Percentiles rank a stretch among this genome's conserved stretches.
These are phyloP conservation scores for Cosmopolites sordidus DNA, from an alignment of 2,888 invertebrate species.

Conservation along the genomic window DNA sequence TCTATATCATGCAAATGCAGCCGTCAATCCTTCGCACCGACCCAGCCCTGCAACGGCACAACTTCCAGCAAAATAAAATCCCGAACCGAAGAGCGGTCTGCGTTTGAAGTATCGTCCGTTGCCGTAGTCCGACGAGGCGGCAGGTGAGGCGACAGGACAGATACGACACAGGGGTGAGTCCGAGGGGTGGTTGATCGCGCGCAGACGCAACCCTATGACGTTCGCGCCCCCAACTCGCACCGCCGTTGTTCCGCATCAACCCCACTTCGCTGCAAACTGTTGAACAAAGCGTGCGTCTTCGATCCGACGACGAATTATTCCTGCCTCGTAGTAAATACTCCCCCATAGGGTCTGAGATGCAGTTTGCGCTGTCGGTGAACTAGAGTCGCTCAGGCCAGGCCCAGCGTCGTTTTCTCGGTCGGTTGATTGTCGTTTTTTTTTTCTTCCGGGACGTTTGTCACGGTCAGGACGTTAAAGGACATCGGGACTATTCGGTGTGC, in stretches of 20 bases:
- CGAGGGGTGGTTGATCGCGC: slow-evolving; percentile 35
- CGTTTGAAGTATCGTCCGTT: slow-evolving; percentile 25
- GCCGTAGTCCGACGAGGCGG: slow-evolving; percentile 24
- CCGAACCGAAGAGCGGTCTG: slow-evolving; percentile 12
- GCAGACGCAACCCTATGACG: slow-evolving; percentile 51
- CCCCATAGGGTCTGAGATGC: slow-evolving; percentile 6
- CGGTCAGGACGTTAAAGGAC: slow-evolving; percentile 21
- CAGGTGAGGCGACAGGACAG: slow-evolving; percentile 29
- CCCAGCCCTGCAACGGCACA: slow-evolving; percentile 16
- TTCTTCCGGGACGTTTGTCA: not conserved
- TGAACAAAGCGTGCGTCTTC: slow-evolving; percentile 36
- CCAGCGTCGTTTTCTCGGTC: not conserved
- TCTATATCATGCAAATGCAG: slow-evolving; percentile 14
- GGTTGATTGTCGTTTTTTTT: not conserved
- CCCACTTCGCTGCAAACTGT: slow-evolving; percentile 49
- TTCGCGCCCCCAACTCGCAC: slow-evolving; percentile 35
- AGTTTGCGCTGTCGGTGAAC: not conserved
- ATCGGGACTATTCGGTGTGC: slow-evolving; percentile 23
- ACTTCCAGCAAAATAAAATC: slow-evolving; percentile 23
- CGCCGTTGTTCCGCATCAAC: slow-evolving; percentile 31
- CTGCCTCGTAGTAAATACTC: slow-evolving; percentile 24
- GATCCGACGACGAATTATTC: slow-evolving; percentile 17
- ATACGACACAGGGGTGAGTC: slow-evolving; percentile 35
- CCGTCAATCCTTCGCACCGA: slow-evolving; percentile 19
- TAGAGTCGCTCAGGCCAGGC: too few relatives aligned